Percentiles rank a stretch among this genome's conserved stretches.
Conservation (phyloP, 2,888 invertebrate species). For the Aleiodes testaceus region DNA sequence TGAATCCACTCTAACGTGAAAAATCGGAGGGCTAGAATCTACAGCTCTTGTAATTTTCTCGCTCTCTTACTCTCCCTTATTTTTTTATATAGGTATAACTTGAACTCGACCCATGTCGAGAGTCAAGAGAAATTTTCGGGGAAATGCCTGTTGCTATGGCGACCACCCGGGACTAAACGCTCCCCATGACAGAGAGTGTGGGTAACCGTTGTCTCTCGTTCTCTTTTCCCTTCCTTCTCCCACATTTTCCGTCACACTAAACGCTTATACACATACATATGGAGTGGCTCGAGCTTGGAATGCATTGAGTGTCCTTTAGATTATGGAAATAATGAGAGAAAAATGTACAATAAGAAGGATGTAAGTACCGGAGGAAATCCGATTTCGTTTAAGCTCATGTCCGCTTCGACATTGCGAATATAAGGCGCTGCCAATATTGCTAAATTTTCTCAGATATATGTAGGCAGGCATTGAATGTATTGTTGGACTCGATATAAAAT, state of each 20-base stretch:
- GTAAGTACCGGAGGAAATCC: not conserved
- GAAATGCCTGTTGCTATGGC: slow-evolving; percentile 70
- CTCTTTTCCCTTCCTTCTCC: slow-evolving; percentile 50
- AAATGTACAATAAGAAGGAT: not conserved
- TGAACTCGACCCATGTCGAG: slow-evolving; percentile 47
- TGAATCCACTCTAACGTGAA: slow-evolving; percentile 40
- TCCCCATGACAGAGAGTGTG: slow-evolving; percentile 54
- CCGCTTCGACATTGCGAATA: not conserved
- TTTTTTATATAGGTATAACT: slow-evolving; percentile 27
- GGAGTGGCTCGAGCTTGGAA: not conserved
- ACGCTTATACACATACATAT: not conserved
- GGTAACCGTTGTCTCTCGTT: slow-evolving; percentile 46
- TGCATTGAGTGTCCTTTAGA: not conserved
- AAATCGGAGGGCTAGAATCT: slow-evolving; percentile 15
- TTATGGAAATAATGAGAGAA: not conserved
- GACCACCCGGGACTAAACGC: slow-evolving; percentile 71
- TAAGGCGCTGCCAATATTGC: not conserved
- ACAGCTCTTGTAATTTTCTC: slow-evolving; percentile 6
- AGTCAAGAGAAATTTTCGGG: slow-evolving; percentile 66
- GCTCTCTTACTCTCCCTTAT: slow-evolving; percentile 15
- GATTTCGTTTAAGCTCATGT: not conserved
- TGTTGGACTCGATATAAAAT: not conserved
- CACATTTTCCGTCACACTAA: slow-evolving; percentile 34
- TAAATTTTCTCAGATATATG: slow-evolving; percentile 3
- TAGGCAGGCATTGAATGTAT: slow-evolving; percentile 12